Conservation (phyloP, 2,888 invertebrate species). For the Brachynemurus nebulosus region DNA sequence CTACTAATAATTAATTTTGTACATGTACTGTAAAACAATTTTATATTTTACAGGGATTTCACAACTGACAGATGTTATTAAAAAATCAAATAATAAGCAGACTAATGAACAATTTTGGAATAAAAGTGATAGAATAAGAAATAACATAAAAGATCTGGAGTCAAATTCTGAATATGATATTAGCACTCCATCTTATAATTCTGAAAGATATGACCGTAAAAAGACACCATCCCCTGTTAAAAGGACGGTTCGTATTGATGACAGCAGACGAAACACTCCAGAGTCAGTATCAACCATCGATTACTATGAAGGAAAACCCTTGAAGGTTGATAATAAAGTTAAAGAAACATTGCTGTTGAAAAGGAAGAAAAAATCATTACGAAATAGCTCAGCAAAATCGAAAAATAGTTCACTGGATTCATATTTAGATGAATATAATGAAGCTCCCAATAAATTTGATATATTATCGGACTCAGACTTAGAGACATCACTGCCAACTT, state of each 20-base stretch:
- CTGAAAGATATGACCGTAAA: constrained; percentile 3
- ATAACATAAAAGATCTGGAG: constrained; percentile 11
- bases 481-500: constrained; percentile 27
- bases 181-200: constrained; percentile 2
- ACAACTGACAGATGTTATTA: too few species aligned
- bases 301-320: not conserved
- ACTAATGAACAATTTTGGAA: not conserved
- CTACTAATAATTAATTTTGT: too few species aligned
- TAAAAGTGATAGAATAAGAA: too few species aligned
- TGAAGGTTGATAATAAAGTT: not conserved
- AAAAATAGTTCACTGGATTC: constrained; percentile 20
- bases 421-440: constrained; percentile 4
- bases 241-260: constrained; percentile 31
- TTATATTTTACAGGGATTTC: too few species aligned
- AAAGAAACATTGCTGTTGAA: not conserved
- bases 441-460: constrained; percentile 23
- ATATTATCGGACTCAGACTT: constrained; percentile 25
- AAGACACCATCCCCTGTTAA: constrained; percentile 25
- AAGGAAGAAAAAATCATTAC: constrained; percentile 21
- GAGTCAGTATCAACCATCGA: constrained; percentile 7
- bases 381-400: constrained; percentile 22
- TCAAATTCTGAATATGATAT: constrained; percentile 1
- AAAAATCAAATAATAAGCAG: not conserved
- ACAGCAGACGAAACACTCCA: constrained; percentile 18
- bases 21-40: too few species aligned